These are phyloP conservation scores for Saccopteryx leptura DNA, from an alignment of 2,113 vertebrate genomes.

Conservation along the genomic window DNA sequence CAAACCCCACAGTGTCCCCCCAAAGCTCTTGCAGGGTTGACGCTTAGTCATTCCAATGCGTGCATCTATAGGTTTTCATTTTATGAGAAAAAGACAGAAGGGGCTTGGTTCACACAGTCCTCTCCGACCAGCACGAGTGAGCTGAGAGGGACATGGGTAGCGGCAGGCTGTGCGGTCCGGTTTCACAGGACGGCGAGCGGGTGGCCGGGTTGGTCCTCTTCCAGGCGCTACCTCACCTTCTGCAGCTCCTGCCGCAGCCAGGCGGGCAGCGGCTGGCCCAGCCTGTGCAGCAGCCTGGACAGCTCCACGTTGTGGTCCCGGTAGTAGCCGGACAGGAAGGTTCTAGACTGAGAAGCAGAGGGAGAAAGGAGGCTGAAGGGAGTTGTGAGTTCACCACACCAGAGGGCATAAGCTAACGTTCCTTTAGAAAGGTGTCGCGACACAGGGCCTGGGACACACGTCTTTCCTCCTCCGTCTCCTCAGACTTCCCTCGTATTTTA, in stretches of 20 bases:
- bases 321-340: constrained; percentile 97
- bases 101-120: constrained; percentile 75
- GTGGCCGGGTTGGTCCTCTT: neutral
- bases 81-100: constrained; percentile 30
- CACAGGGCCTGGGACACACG: too few relatives aligned
- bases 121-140: neutral
- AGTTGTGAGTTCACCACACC: too few relatives aligned
- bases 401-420: too few relatives aligned
- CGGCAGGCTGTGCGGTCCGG: too few relatives aligned
- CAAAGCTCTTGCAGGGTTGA: constrained; percentile 67
- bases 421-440: too few relatives aligned
- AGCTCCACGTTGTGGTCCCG: constrained; percentile 97
- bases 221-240: constrained; percentile 93
- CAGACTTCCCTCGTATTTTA: neutral
- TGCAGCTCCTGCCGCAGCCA: constrained; percentile 98
- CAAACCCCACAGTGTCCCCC: constrained; percentile 54
- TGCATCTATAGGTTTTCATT: constrained; percentile 44
- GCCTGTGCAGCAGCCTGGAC: constrained; percentile 96
- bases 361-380: neutral
- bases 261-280: constrained; percentile 97
- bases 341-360: constrained; percentile 91
- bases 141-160: too few relatives aligned
- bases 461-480: neutral
- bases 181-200: too few relatives aligned
- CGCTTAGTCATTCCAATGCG: constrained; percentile 65